Evolutionary conservation across 2,888 invertebrate genomes (phyloP), one percentile per base, ranked within the genome.

Genomic region (Drepanosiphum platanoidis): DNA sequence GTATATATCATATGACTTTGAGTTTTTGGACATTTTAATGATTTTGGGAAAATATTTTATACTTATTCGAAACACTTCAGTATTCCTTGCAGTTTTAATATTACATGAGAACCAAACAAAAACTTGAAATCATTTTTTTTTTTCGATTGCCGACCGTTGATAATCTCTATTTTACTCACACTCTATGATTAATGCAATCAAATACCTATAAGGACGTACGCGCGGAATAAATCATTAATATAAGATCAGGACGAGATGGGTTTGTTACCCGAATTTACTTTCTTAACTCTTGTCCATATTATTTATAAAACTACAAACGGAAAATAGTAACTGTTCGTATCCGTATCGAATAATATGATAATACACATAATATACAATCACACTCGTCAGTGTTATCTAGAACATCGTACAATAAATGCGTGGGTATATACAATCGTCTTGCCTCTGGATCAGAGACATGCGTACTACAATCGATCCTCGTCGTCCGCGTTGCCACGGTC

Each of bases 381-480:
- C 9, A 22, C 34, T 34, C 39, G 39, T 39, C 32, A 34, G 36
- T 22, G 9, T 2, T 68, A 34, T 68, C 36, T 34, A 27, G 13
- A 30, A 66, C 15, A 68, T 46, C 68, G 34, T 39, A 68, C 79
- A 68, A 79, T 79, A 66, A n/a, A 46, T 46, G 79, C 32, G 81
- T 82, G 81, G 81, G 81, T 39, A 71, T 30, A 5, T 61, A 82
- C 72, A 72, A 82, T 82, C 81, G 61, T 30, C 72, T 72, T 34
- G 46, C 32, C 15, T 71, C n/a, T 32, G 39, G 15, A 71, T 72
- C 39, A 61, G 42, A 72, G 58, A 30, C 36, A 36, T 22, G 15
- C 30, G 39, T n/a, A n/a, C n/a, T n/a, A n/a, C n/a, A n/a, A 71
- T 64, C 39, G 39, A 34, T 80, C n/a, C 8, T 13, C 32, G n/a